Evolutionary conservation across 2,888 invertebrate species (phyloP).

Genomic region (Aphrophora alni): DNA sequence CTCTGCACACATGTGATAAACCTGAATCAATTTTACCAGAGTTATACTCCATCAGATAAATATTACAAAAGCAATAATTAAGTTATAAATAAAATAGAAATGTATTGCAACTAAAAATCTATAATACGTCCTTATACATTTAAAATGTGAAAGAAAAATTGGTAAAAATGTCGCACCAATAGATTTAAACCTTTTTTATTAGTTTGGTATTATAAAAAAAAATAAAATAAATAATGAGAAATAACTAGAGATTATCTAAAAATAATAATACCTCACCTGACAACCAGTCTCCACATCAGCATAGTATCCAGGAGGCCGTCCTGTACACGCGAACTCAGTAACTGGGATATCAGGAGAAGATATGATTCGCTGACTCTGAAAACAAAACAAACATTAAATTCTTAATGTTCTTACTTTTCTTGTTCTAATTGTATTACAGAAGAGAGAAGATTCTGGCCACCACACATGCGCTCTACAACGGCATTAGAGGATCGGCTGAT

Average conservation of each 20-base stretch:
- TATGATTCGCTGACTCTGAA: conserved; percentile 41
- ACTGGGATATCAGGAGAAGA: conserved; percentile 48
- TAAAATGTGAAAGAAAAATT: background rate
- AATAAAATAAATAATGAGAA: too few species aligned
- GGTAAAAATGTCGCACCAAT: background rate
- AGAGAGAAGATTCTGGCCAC: too few species aligned
- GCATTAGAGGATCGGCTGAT: too few species aligned
- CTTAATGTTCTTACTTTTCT: too few species aligned
- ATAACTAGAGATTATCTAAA: too few species aligned
- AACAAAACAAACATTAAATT: too few species aligned
- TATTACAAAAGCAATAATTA: background rate
- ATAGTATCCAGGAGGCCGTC: conserved; percentile 73
- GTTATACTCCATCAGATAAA: background rate
- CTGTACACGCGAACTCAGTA: conserved; percentile 67
- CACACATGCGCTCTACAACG: too few species aligned
- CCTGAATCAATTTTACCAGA: conserved; percentile 61
- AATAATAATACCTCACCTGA: conserved; percentile 62
- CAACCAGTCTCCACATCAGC: conserved; percentile 77
- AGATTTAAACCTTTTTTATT: too few species aligned
- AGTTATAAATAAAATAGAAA: background rate
- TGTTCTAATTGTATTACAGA: too few species aligned
- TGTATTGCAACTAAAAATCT: too few species aligned
- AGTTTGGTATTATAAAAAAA: too few species aligned
- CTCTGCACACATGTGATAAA: conserved; percentile 83
- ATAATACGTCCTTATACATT: too few species aligned